Base-by-base conservation (phyloP, 2,797 vertebrate species). In the Sus cebifrons region DNA sequence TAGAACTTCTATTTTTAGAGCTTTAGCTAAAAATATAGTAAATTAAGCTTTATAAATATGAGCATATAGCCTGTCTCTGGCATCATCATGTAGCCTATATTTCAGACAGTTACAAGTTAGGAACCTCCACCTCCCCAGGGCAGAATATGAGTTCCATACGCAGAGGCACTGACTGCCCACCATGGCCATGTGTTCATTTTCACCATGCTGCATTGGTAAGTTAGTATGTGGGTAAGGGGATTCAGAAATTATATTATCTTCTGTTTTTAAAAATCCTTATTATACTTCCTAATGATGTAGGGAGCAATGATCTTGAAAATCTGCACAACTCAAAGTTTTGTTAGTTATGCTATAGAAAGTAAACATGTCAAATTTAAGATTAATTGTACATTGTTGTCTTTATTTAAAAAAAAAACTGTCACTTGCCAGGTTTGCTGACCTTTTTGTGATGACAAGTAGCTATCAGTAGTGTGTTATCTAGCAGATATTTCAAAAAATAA, bases 401-500 rank as follows among this genome's bases (percentile, higher is more conserved):
- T 90, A 89, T 86, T 67, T 4, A 75, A 88, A 88, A 71, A 87
- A 81, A n/a, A 44, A 25, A 7, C 15, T 71, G 36, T 82, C 21
- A 29, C 23, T 36, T 90, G 68, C 56, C 54, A 56, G n/a, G 1
- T 92, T 86, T 83, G 64, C 62, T 96, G 74, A 93, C 60, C 65
- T 86, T 91, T 95, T 15, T 64, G 25, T 15, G 25, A 86, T 93
- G 89, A 78, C 74, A 95, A 84, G 58, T 60, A 95, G 54, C 71
- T 84, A 54, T 75, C n/a, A 62, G 36, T 36, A 84, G 40, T 86
- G 15, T 64, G 4, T 23, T 77, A 68, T 32, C 67, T 71, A 52
- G 54, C 21, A 95, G n/a, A 77, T 85, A 94, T 64, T 74, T 96
- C 36, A 88, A 83, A 83, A 67, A 87, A 87, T 86, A 71, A 71